These are phyloP conservation scores for Coccyzus lansbergi DNA, from an alignment of 2,797 vertebrate species.

Conservation along the genomic window DNA sequence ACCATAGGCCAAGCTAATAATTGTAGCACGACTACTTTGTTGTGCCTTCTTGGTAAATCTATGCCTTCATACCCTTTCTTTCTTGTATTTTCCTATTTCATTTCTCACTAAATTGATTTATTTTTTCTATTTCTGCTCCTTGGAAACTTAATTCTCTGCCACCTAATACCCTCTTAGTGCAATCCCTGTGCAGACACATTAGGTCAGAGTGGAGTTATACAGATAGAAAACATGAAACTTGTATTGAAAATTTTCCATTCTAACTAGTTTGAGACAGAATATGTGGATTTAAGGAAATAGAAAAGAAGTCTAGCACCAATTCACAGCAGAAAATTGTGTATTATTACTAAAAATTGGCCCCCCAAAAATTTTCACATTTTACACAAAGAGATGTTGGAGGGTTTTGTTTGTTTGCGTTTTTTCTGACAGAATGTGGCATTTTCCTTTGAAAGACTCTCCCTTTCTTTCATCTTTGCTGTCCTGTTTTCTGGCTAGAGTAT, in stretches of 20 bases:
- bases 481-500: not conserved
- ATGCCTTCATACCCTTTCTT: not conserved
- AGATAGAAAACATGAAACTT: constrained; percentile 1
- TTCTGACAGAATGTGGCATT: not conserved
- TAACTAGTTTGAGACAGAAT: not conserved
- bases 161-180: constrained; percentile 32
- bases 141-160: constrained; percentile 41
- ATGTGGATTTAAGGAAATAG: not conserved
- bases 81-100: constrained; percentile 5
- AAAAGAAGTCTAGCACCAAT: not conserved
- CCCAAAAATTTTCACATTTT: not conserved
- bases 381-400: not conserved
- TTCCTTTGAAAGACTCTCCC: not conserved
- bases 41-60: not conserved
- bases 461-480: not conserved
- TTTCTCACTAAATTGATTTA: constrained; percentile 13
- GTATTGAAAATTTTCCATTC: not conserved
- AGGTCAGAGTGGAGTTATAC: constrained; percentile 28
- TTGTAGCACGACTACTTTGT: not conserved
- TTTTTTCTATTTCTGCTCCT: constrained; percentile 41
- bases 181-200: not conserved
- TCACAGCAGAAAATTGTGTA: not conserved
- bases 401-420: too few relatives aligned
- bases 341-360: constrained; percentile 16
- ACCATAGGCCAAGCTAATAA: not conserved